Base-by-base conservation (phyloP, 2,888 invertebrate genomes). In the Polylopha cassiicola region DNA sequence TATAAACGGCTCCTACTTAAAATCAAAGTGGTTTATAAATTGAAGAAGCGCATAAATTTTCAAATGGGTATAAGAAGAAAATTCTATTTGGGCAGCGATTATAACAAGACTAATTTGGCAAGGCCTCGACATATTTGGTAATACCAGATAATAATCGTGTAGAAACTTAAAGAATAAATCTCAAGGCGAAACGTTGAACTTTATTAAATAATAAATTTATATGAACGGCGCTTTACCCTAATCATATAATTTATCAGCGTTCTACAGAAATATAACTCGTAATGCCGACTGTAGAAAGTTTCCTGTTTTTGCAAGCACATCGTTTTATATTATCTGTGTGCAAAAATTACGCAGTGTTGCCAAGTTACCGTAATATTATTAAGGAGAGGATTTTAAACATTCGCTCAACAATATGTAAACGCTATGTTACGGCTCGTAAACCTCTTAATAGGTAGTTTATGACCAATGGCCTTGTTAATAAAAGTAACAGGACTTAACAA, bases 161-260 rank as follows among this genome's bases (percentile, higher is more conserved):
- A 58, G 55, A 47, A 50, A 50, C 53, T 58, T 48, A 34, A 32
- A 33, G 24, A 26, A 38, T 27, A 11, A 29, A 50, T 49, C 54
- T 51, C 62, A 64, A 72, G 63, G 61, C 51, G 50, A 60, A 53
- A 27, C 51, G 55, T 58, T 57, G 59, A 62, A 61, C 55, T 53
- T 55, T 44, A 43, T 43, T 16, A 39, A 21, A 38, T 27, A 24
- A 37, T 46, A 37, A 26, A 37, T 43, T 36, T 14, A 23, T 15
- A 36, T 39, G 18, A 33, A 21, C 22, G 13, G 36, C 27, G 9
- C 26, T 24, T 16, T 16, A 30, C 16, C 15, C 16, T 42, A 37
- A 26, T 26, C 14, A 18, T 34, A 34, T 36, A 29, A n/a, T 13
- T 21, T 7, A 34, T 34, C 32, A 39, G 37, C 24, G 28, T 34